phyloP scores from a whole-genome alignment of 2,888 invertebrate genomes.

The Heliconius ismenius region DNA sequence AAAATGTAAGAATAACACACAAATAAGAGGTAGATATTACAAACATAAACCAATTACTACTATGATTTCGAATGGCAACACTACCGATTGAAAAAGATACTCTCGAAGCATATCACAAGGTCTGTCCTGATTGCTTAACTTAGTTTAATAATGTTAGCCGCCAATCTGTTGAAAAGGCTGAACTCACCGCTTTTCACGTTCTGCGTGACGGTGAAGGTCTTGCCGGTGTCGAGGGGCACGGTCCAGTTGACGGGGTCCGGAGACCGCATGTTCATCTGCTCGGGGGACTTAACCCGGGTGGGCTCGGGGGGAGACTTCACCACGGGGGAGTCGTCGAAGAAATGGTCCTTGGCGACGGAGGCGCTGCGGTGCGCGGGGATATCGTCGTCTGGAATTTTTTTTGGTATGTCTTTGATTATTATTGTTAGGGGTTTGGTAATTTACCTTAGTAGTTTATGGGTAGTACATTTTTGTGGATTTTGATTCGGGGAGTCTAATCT shows the following conservation, averaged over 20 bases:
- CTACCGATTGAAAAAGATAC: slow-evolving; percentile 64
- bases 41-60: slow-evolving; percentile 16
- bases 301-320: slow-evolving; percentile 97
- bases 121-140: slow-evolving; percentile 45
- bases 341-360: slow-evolving; percentile 78
- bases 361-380: slow-evolving; percentile 77
- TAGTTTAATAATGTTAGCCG: slow-evolving; percentile 60
- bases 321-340: slow-evolving; percentile 83
- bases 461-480: background rate
- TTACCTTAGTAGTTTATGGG: background rate
- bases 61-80: slow-evolving; percentile 29
- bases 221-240: slow-evolving; percentile 95
- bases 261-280: slow-evolving; percentile 94
- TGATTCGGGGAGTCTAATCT: background rate
- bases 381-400: slow-evolving; percentile 68
- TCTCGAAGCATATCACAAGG: slow-evolving; percentile 53
- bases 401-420: background rate
- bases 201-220: slow-evolving; percentile 95
- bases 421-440: background rate
- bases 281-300: slow-evolving; percentile 95
- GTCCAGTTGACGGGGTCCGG: slow-evolving; percentile 98
- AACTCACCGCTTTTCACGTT: slow-evolving; percentile 87
- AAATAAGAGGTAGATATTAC: slow-evolving; percentile 3
- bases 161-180: slow-evolving; percentile 60
- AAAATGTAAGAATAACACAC: slow-evolving; percentile 14